Evolutionary conservation across 2,888 invertebrate genomes (phyloP).

Genomic region (Orgyia antiqua): DNA sequence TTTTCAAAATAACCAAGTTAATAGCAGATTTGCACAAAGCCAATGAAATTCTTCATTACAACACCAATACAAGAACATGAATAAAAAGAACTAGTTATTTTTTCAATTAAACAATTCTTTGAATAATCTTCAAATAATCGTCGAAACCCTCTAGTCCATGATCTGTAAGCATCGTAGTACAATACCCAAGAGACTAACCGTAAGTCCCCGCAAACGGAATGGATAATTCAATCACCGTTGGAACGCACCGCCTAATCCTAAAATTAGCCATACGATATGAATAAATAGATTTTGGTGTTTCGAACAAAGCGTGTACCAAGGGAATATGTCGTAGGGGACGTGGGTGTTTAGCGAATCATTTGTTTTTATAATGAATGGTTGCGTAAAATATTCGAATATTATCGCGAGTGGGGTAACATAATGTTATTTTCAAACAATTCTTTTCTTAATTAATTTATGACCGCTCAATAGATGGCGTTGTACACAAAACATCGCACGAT

Average conservation of each 20-base stretch:
- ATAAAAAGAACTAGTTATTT: too few species aligned
- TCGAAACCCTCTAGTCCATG: slow-evolving; percentile 8
- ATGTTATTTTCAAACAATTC: too few species aligned
- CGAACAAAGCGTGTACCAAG: slow-evolving; percentile 57
- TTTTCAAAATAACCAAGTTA: too few species aligned
- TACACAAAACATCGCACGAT: too few species aligned
- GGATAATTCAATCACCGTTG: slow-evolving; percentile 72
- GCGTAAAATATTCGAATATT: slow-evolving; percentile 36
- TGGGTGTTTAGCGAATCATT: slow-evolving; percentile 50
- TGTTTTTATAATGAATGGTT: slow-evolving; percentile 60
- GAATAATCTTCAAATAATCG: slow-evolving; percentile 6
- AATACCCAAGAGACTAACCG: slow-evolving; percentile 41
- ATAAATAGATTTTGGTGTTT: slow-evolving; percentile 67
- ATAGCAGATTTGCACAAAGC: too few species aligned
- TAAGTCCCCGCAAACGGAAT: slow-evolving; percentile 68
- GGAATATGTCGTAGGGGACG: slow-evolving; percentile 45
- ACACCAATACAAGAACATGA: too few species aligned
- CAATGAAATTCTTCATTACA: too few species aligned
- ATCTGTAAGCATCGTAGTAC: slow-evolving; percentile 21
- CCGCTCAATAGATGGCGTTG: too few species aligned
- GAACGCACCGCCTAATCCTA: slow-evolving; percentile 68
- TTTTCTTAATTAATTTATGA: too few species aligned
- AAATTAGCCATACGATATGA: slow-evolving; percentile 78
- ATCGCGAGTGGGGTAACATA: slow-evolving; percentile 18
- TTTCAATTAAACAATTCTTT: too few species aligned